phyloP scores from a whole-genome alignment of 1,140 invertebrate genomes.

The Bombus impatiens region DNA sequence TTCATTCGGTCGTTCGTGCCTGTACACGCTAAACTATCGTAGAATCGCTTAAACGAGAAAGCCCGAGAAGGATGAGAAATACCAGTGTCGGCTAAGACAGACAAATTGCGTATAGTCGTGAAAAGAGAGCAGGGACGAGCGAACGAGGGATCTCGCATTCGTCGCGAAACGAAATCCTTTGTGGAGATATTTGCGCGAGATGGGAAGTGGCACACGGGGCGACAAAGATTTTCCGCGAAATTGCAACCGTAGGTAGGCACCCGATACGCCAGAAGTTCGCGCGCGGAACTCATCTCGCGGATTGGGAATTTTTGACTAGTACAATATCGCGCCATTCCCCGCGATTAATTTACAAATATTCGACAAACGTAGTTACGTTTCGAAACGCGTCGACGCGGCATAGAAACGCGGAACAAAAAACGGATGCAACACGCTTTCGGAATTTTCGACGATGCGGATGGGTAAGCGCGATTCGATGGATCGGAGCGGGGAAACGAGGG shows the following conservation, averaged over 20 bases:
- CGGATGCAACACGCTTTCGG: background rate
- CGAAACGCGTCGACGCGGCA: background rate
- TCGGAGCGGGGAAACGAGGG: too few relatives aligned
- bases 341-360: background rate
- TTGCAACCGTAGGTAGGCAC: too few relatives aligned
- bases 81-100: background rate
- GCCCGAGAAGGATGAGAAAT: background rate
- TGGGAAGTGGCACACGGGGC: background rate
- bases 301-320: background rate
- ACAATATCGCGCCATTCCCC: background rate
- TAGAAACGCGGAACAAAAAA: background rate
- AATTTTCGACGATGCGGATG: background rate
- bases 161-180: background rate
- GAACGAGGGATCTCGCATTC: background rate
- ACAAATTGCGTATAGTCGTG: background rate
- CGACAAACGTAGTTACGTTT: background rate
- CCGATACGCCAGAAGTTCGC: accelerated
- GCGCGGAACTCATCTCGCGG: background rate
- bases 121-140: background rate
- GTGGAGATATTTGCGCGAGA: background rate
- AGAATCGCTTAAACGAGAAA: background rate
- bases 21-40: too few relatives aligned
- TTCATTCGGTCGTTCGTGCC: background rate
- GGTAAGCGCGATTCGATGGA: background rate
- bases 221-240: background rate